Conservation (phyloP, 2,797 vertebrate genomes). For the Emydoidea blandingii region DNA sequence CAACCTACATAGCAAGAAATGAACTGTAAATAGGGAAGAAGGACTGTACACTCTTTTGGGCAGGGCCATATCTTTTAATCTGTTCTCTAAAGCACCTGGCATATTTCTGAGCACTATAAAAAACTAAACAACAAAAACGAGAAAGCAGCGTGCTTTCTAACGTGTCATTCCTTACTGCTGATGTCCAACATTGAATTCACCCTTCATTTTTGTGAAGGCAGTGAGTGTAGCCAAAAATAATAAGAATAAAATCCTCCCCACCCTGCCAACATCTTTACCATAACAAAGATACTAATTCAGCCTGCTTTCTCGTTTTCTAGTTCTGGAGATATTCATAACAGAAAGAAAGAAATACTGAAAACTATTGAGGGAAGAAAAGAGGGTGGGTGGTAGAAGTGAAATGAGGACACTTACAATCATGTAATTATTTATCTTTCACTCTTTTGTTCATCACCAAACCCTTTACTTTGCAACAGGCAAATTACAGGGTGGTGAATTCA, state of each 20-base stretch:
- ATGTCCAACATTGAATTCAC: background rate
- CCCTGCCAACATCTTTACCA: background rate
- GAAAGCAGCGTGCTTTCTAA: background rate
- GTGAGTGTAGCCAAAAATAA: background rate
- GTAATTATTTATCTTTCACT: background rate
- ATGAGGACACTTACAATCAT: background rate
- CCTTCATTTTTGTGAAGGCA: background rate
- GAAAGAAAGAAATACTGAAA: background rate
- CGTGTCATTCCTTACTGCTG: background rate
- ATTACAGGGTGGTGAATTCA: background rate
- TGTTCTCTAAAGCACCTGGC: background rate
- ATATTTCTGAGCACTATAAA: background rate
- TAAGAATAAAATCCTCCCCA: background rate
- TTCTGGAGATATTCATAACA: background rate
- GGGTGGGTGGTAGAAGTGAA: background rate
- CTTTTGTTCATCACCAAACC: background rate
- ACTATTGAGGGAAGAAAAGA: background rate
- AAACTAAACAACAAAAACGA: background rate
- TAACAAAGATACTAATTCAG: background rate
- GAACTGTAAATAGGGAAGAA: background rate
- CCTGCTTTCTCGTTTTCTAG: background rate
- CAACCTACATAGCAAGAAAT: fast-evolving
- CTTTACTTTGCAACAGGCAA: background rate
- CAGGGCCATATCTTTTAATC: background rate
- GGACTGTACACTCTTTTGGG: background rate